Base-by-base conservation (phyloP, 1,140 invertebrate genomes). In the Drosophila aff. region DNA sequence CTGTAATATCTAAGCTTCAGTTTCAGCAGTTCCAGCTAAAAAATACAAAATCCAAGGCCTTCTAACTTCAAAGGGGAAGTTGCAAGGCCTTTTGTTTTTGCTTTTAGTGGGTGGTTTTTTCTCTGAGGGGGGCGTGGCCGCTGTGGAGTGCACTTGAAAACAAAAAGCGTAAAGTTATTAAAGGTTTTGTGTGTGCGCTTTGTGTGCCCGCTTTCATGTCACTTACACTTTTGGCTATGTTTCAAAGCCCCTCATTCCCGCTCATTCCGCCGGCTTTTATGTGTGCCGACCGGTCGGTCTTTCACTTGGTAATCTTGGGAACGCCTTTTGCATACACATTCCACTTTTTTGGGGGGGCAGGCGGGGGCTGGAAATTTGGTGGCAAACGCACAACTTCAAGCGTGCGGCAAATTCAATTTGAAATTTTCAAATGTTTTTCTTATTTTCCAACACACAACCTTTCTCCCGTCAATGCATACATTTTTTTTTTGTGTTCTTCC, bases 361-460 rank as follows among this genome's bases (percentile, higher is more conserved):
- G 8, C 6, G 11, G 36, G 21, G 2, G 31, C 4, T 13, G 40
- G 13, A 40, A 40, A 57, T 57, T 40, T 38, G 53, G 18, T 18
- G 57, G 78, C 40, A 44, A 59, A 31, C 38, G 21, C 47, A 71
- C 65, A 83, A 82, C 83, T 86, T 86, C 79, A 87, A 89, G 84
- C 83, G 83, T 89, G 83, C 85, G 84, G 84, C 85, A 89, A 89
- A 89, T 89, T 89, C 84, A 89, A 89, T 89, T 89, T 89, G 68
- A 89, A 89, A 89, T 69, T 89, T 89, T 76, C 85, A 89, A 84
- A 89, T 89, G 84, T 84, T 89, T 87, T 74, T 73, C 68, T 72
- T 73, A 73, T 73, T 73, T 46, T 73, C 26, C 43, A 50, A 43
- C 49, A 9, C 40, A 26, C 44, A 21, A 23, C 46, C 7, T 33